Conservation (phyloP, 2,888 invertebrate genomes). For the Acanthosepion esculentum region DNA sequence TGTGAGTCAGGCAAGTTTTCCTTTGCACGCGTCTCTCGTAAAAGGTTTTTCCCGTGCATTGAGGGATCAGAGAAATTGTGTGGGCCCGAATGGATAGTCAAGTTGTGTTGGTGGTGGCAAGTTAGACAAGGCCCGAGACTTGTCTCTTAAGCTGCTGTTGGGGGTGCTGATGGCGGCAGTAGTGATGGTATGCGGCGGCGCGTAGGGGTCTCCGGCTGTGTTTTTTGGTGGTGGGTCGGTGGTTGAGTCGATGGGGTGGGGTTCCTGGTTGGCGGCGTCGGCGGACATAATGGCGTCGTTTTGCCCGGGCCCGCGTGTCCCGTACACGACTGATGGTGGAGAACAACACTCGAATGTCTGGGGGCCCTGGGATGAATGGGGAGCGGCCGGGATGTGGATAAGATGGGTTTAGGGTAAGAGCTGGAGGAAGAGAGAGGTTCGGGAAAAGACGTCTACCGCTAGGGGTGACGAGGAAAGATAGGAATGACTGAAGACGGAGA, state of each 20-base stretch:
- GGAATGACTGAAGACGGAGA: too few species aligned
- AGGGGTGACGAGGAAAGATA: too few species aligned
- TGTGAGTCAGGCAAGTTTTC: too few species aligned
- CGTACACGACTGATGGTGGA: conserved; percentile 33
- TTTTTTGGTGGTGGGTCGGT: conserved; percentile 33
- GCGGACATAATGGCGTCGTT: conserved; percentile 33
- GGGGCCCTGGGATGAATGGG: conserved; percentile 12
- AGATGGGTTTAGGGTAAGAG: background rate
- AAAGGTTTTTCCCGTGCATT: too few species aligned
- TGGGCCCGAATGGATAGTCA: background rate
- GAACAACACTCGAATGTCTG: conserved; percentile 33
- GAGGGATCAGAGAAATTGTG: background rate
- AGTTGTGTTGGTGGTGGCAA: background rate
- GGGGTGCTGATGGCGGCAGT: conserved; percentile 33
- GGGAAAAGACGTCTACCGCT: background rate
- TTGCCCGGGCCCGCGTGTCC: conserved; percentile 13
- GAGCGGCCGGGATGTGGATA: conserved; percentile 7
- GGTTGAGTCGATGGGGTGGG: background rate
- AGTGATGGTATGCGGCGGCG: conserved; percentile 22
- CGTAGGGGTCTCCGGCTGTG: conserved; percentile 33
- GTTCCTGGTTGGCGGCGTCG: conserved; percentile 33
- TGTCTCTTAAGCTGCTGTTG: background rate
- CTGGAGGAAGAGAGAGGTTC: background rate
- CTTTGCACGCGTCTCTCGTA: too few species aligned
- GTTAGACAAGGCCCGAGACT: conserved; percentile 8